These are phyloP conservation scores for Caenorhabditis japonica DNA, from an alignment of 2,888 invertebrate genomes.

Conservation along the genomic window DNA sequence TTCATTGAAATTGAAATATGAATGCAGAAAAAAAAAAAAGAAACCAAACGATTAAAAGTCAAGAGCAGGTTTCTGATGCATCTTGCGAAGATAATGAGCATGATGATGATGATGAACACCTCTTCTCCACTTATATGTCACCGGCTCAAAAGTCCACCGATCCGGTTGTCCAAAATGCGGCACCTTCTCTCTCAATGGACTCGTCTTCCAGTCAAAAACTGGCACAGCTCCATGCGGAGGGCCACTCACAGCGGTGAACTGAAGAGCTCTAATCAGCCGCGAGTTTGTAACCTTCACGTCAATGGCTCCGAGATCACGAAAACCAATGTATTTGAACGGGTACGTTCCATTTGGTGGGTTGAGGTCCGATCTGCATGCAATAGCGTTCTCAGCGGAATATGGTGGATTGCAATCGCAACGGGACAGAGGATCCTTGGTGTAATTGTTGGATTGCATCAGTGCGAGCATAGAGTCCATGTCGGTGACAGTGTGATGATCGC, in stretches of 20 bases:
- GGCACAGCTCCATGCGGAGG: conserved; percentile 82
- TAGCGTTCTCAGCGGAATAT: conserved; percentile 84
- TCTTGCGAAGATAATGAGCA: no score
- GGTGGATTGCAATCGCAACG: conserved; percentile 84
- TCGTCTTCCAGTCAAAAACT: conserved; percentile 85
- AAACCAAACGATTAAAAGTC: no score
- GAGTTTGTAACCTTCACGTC: conserved; percentile 81
- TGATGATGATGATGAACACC: no score
- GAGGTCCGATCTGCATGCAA: conserved; percentile 84
- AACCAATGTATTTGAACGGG: conserved; percentile 83
- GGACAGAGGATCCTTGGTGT: conserved; percentile 83
- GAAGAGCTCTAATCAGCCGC: conserved; percentile 75
- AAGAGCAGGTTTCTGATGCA: no score
- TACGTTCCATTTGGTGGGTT: conserved; percentile 84
- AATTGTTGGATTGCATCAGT: conserved; percentile 83
- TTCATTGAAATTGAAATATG: no score
- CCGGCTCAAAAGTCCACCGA: conserved; percentile 43
- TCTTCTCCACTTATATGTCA: not conserved
- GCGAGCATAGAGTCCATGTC: conserved; percentile 82
- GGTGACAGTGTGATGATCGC: conserved; percentile 81
- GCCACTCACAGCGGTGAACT: conserved; percentile 81
- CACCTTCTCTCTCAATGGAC: conserved; percentile 80
- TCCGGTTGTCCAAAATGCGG: conserved; percentile 59
- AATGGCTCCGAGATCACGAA: conserved; percentile 83
- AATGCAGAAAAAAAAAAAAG: no score